Percentiles rank a stretch among this genome's conserved stretches.
Evolutionary conservation across 2,888 invertebrate species (phyloP).

Genomic region (Syrista parreyssii): DNA sequence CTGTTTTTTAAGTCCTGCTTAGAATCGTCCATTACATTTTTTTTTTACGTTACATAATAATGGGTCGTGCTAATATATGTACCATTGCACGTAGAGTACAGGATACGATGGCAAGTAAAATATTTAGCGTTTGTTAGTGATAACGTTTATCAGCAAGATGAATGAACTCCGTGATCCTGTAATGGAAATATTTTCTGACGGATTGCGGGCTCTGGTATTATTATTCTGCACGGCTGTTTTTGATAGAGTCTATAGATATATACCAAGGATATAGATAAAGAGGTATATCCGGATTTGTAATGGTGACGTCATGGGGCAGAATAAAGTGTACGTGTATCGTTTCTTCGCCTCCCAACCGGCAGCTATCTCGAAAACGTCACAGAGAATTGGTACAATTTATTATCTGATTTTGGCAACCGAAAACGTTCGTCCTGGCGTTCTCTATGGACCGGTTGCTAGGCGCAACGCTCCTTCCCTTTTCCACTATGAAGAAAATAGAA

Average conservation of each 20-base stretch:
- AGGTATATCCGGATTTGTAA: constrained; percentile 27
- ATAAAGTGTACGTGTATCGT: constrained; percentile 27
- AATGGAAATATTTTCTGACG: background rate
- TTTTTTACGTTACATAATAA: background rate
- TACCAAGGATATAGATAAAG: constrained; percentile 29
- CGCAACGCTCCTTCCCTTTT: background rate
- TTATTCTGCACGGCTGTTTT: constrained; percentile 21
- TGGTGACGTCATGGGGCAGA: background rate
- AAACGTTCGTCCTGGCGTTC: constrained; percentile 9
- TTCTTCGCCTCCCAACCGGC: constrained; percentile 23
- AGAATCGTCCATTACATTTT: background rate
- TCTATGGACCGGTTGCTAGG: background rate
- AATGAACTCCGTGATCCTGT: background rate
- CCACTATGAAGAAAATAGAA: background rate
- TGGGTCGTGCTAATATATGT: background rate
- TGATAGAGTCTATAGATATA: constrained; percentile 33
- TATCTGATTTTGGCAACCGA: constrained; percentile 51
- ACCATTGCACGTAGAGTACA: background rate
- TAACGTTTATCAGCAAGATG: background rate
- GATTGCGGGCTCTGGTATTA: background rate
- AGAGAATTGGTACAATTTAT: constrained; percentile 37
- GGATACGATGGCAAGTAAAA: background rate
- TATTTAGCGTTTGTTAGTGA: background rate
- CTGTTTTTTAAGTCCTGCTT: background rate
- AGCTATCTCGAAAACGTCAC: constrained; percentile 44